These are phyloP conservation scores for Subacronicta megacephala DNA, from an alignment of 2,888 invertebrate genomes.

Conservation along the genomic window DNA sequence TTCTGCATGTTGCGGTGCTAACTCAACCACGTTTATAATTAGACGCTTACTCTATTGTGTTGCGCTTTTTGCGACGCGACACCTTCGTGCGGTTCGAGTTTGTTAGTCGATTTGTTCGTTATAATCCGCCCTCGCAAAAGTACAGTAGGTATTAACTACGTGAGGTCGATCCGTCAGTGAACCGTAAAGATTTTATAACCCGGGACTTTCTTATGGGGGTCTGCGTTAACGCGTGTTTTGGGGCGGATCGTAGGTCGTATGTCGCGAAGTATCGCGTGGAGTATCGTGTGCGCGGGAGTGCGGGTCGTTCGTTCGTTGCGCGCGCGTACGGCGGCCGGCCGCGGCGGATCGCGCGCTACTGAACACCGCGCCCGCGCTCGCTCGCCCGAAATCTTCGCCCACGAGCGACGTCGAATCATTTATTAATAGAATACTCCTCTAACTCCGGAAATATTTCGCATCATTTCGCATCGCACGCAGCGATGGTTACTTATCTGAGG, in stretches of 20 bases:
- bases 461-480: slow-evolving; percentile 87
- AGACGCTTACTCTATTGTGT: slow-evolving; percentile 89
- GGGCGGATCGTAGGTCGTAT: slow-evolving; percentile 77
- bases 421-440: slow-evolving; percentile 89
- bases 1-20: slow-evolving; percentile 83
- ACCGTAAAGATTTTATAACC: slow-evolving; percentile 52
- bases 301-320: slow-evolving; percentile 90
- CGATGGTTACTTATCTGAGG: slow-evolving; percentile 80
- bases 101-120: slow-evolving; percentile 89
- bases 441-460: slow-evolving; percentile 90
- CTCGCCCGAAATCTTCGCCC: slow-evolving; percentile 86
- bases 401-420: slow-evolving; percentile 85
- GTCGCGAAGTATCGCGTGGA: slow-evolving; percentile 74
- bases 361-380: slow-evolving; percentile 75
- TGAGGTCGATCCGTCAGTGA: slow-evolving; percentile 72
- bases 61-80: slow-evolving; percentile 89
- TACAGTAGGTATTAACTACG: slow-evolving; percentile 71
- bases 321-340: slow-evolving; percentile 88
- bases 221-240: slow-evolving; percentile 55
- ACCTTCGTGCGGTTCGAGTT: slow-evolving; percentile 88
- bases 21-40: slow-evolving; percentile 87
- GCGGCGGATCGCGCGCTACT: slow-evolving; percentile 89
- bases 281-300: slow-evolving; percentile 84
- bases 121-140: slow-evolving; percentile 87
- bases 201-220: slow-evolving; percentile 50